phyloP scores from a whole-genome alignment of 1,140 invertebrate species.

The Drosophila kurseongensis region DNA sequence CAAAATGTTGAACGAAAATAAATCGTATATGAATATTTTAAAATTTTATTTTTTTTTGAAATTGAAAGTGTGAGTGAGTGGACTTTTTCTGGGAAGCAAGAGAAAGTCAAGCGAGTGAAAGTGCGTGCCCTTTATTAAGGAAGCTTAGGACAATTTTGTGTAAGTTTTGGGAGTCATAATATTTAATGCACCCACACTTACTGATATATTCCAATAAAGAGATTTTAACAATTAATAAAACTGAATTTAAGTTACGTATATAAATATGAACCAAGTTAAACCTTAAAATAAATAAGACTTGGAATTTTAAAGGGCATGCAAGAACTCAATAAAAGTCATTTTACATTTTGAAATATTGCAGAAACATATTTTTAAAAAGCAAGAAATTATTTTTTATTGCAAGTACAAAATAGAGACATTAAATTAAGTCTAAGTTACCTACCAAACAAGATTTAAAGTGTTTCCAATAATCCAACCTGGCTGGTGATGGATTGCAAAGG shows the following conservation, averaged over 20 bases:
- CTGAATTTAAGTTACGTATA: too few relatives aligned
- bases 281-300: too few relatives aligned
- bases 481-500: not conserved
- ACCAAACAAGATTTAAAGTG: not conserved
- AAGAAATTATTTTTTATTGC: too few relatives aligned
- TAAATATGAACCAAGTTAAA: too few relatives aligned
- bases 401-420: too few relatives aligned
- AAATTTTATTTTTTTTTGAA: constrained; percentile 17
- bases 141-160: constrained; percentile 16
- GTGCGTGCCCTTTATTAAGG: constrained; percentile 19
- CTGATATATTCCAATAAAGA: constrained; percentile 3
- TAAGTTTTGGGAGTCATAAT: not conserved
- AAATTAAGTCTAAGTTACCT: too few relatives aligned
- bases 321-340: too few relatives aligned
- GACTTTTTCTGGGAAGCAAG: not conserved
- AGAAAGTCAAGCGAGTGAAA: constrained; percentile 29
- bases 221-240: too few relatives aligned
- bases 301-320: too few relatives aligned
- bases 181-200: too few relatives aligned
- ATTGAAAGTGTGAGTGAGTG: constrained; percentile 5
- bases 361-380: too few relatives aligned
- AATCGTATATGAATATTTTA: constrained; percentile 27
- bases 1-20: constrained; percentile 25
- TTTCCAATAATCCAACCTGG: not conserved
- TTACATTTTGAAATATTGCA: too few relatives aligned